phyloP scores from a whole-genome alignment of 2,888 invertebrate genomes.

The Drosophila mimica region DNA sequence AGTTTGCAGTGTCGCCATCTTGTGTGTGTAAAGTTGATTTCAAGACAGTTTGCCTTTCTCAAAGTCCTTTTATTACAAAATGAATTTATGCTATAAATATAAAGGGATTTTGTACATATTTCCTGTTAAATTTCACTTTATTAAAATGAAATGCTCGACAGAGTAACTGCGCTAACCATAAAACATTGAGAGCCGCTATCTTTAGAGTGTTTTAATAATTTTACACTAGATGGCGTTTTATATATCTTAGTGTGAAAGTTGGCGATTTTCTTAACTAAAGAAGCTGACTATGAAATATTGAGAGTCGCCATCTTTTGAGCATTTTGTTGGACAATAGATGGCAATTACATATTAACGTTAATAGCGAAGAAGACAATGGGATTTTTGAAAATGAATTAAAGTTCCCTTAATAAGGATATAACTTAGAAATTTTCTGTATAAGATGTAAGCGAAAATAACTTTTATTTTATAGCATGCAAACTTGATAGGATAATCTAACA shows the following conservation, averaged over 20 bases:
- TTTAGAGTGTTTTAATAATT: neutral
- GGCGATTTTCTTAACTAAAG: too few species aligned
- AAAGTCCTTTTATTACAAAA: neutral
- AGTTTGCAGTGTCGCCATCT: neutral
- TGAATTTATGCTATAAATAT: neutral
- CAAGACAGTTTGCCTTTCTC: neutral
- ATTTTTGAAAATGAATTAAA: neutral
- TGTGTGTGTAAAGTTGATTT: too few species aligned
- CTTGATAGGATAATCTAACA: neutral
- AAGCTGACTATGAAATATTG: neutral
- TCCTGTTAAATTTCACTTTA: neutral
- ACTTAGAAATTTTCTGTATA: neutral
- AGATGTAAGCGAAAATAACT: neutral
- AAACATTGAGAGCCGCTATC: neutral
- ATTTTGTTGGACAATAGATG: neutral
- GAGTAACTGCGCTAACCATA: neutral
- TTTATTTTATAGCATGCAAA: neutral
- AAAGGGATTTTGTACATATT: neutral
- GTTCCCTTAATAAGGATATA: neutral
- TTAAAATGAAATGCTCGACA: neutral
- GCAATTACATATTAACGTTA: neutral
- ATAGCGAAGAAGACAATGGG: neutral
- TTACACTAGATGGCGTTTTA: neutral
- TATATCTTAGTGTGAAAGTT: too few species aligned
- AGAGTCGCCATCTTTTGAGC: neutral